These are phyloP conservation scores for Rhamnusium bicolor DNA, from an alignment of 2,888 invertebrate genomes.

Conservation along the genomic window DNA sequence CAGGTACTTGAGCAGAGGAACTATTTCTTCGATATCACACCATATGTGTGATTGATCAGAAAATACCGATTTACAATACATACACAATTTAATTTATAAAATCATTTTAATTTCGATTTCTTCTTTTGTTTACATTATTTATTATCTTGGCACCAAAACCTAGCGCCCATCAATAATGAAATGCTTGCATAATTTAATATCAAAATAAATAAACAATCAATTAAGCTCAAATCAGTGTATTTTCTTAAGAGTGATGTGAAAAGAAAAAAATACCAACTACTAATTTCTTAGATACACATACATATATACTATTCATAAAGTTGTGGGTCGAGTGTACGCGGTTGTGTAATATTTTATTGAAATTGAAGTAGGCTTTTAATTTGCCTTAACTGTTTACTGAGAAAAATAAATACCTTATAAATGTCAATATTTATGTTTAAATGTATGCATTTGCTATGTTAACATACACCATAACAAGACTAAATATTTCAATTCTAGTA, in stretches of 20 bases:
- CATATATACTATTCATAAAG: background rate
- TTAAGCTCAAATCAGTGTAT: background rate
- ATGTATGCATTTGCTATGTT: background rate
- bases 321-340: constrained; percentile 20
- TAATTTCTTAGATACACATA: background rate
- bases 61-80: no score
- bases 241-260: background rate
- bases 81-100: no score
- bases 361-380: constrained; percentile 15
- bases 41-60: no score
- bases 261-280: background rate
- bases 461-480: background rate
- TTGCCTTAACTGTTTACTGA: constrained; percentile 6
- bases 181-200: background rate
- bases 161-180: background rate
- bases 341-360: constrained; percentile 16
- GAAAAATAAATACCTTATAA: constrained; percentile 23
- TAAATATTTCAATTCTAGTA: background rate
- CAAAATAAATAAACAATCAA: background rate
- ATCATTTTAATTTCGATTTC: no score
- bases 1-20: no score
- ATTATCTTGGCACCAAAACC: background rate
- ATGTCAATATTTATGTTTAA: constrained; percentile 21
- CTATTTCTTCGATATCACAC: no score
- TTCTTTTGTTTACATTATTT: background rate